phyloP scores from a whole-genome alignment of 2,888 invertebrate species.

The Euplexia lucipara region DNA sequence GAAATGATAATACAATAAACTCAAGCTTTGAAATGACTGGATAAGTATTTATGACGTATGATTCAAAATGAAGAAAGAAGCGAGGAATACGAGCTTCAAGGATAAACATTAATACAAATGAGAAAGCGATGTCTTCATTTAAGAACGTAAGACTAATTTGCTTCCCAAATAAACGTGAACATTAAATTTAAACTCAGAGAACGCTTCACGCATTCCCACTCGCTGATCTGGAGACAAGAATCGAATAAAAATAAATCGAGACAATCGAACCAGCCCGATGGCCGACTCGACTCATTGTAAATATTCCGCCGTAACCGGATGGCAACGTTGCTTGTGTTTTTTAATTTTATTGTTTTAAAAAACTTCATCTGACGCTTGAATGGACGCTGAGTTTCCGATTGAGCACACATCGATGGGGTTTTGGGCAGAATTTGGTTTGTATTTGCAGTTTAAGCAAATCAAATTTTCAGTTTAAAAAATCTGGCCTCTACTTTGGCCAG shows the following conservation, averaged over 20 bases:
- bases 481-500: too few species aligned
- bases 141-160: constrained; percentile 61
- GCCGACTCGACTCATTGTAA: constrained; percentile 68
- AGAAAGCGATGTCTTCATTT: constrained; percentile 62
- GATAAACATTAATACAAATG: constrained; percentile 59
- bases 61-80: constrained; percentile 48
- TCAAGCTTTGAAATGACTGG: constrained; percentile 15
- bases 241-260: constrained; percentile 80
- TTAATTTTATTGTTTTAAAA: constrained; percentile 61
- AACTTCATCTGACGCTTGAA: constrained; percentile 65
- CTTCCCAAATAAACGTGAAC: constrained; percentile 61
- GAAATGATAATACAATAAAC: constrained; percentile 33
- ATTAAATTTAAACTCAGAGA: constrained; percentile 67
- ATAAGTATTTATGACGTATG: constrained; percentile 49
- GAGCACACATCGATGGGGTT: constrained; percentile 54
- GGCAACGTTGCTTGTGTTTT: constrained; percentile 66
- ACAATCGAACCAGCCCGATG: constrained; percentile 75
- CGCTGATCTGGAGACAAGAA: constrained; percentile 73
- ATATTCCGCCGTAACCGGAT: constrained; percentile 71
- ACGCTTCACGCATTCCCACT: constrained; percentile 72
- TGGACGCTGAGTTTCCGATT: constrained; percentile 64
- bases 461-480: too few species aligned
- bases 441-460: constrained; percentile 38
- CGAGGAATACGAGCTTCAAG: constrained; percentile 19
- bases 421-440: constrained; percentile 37